Conservation (phyloP, 2,113 vertebrate species). For the Halichoeres trimaculatus region DNA sequence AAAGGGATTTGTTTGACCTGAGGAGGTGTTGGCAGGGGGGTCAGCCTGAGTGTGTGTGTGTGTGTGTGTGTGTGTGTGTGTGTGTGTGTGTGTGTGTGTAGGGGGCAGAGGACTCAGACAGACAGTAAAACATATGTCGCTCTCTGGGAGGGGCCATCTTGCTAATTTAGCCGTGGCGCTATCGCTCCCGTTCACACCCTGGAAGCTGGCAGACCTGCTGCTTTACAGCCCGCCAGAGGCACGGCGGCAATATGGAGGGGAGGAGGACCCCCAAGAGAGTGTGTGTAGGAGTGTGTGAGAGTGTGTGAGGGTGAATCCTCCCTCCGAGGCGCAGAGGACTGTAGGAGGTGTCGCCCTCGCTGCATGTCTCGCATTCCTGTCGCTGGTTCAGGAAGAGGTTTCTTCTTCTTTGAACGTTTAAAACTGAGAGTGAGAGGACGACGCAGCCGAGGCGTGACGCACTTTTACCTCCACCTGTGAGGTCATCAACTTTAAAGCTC, state of each 20-base stretch:
- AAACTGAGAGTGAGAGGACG: neutral
- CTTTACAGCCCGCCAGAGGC: slow-evolving; percentile 81
- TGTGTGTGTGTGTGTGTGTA: slow-evolving; percentile 34
- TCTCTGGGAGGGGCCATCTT: slow-evolving; percentile 70
- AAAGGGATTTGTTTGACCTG: slow-evolving; percentile 80
- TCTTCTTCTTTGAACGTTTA: slow-evolving; percentile 11
- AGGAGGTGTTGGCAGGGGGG: slow-evolving; percentile 59
- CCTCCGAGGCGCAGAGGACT: slow-evolving; percentile 53
- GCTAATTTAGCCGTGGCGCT: slow-evolving; percentile 70
- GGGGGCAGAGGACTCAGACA: slow-evolving; percentile 59
- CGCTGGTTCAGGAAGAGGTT: neutral
- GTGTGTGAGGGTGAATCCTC: slow-evolving; percentile 43
- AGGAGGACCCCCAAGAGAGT: slow-evolving; percentile 52
- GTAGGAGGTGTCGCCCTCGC: slow-evolving; percentile 50
- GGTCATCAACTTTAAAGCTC: no score
- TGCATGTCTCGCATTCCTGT: slow-evolving; percentile 54
- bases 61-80: slow-evolving; percentile 42
- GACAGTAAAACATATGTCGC: slow-evolving; percentile 87
- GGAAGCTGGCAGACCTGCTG: slow-evolving; percentile 68
- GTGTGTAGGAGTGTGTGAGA: slow-evolving; percentile 12
- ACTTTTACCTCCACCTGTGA: no score
- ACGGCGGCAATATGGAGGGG: slow-evolving; percentile 65
- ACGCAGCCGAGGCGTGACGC: neutral
- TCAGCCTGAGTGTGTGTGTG: neutral
- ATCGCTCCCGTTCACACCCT: slow-evolving; percentile 40